Base-by-base conservation (phyloP, 1,140 invertebrate genomes). In the Bombus sibiricus region DNA sequence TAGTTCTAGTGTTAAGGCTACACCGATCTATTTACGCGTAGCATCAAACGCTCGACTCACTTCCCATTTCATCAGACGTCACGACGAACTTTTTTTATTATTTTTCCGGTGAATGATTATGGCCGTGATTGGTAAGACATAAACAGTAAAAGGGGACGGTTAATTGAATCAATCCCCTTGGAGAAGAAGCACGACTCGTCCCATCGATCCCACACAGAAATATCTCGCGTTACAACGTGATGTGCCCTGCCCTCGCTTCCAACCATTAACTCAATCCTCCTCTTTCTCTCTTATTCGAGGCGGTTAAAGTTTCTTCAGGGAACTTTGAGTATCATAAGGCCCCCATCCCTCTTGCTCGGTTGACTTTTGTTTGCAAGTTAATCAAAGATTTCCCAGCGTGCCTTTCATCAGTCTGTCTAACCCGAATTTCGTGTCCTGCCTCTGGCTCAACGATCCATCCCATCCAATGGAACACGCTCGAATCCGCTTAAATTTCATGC, bases 351-450 rank as follows among this genome's bases (percentile, higher is more conserved):
- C 59, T 39, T 10, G 4, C 18, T 15, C 64, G 15, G 53, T 64
- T 39, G 81, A 75, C 57, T 82, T 82, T 75, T 82, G 81, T 82
- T 82, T 82, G 81, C 71, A 82, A 75, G 71, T 82, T 82, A 82
- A 82, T 82, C 81, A 75, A 82, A 74, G 81, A 75, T 82, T 82
- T 75, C 81, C 57, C 15, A 32, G 34, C 32, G 25, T 75, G n/a
- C 81, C 81, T 75, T 82, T 82, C 43, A 34, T 72, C 57, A 15
- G 41, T 12, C 34, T 25, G 69, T 75, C 72, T 82, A 75, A 37
- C 71, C 57, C 39, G 9, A 75, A 82, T 74, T 75, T 37, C 81
- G 57, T 81, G 53, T 62, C 69, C 37, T 69, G n/a, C 25, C 68
- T 34, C n/a, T 72, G 6, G 28, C 28, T 28, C 28, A 34, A 57